These are phyloP conservation scores for Carposina sasakii DNA, from an alignment of 1,140 invertebrate species.

Conservation along the genomic window DNA sequence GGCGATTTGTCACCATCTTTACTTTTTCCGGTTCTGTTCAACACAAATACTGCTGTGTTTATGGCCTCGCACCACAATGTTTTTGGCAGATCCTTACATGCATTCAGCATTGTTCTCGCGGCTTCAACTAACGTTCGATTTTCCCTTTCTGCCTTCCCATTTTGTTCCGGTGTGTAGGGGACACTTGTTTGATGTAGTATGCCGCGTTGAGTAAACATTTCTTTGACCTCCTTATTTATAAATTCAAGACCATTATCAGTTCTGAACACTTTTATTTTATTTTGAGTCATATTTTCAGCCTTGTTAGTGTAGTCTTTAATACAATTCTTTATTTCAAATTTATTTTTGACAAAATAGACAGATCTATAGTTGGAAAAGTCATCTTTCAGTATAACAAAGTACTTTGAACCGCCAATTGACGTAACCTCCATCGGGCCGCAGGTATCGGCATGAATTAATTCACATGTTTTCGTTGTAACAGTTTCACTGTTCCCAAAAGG, in stretches of 20 bases:
- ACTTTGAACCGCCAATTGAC: conserved; percentile 28
- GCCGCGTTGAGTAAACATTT: conserved; percentile 19
- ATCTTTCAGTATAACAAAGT: conserved; percentile 23
- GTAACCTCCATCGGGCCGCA: conserved; percentile 26
- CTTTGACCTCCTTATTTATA: conserved; percentile 32
- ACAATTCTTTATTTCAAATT: conserved; percentile 9
- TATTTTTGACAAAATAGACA: conserved; percentile 25
- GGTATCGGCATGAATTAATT: conserved; percentile 25
- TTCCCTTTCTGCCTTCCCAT: conserved; percentile 33
- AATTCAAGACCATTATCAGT: conserved; percentile 54
- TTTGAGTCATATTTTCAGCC: conserved; percentile 31
- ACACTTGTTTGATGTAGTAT: conserved; percentile 19
- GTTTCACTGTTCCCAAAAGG: conserved; percentile 27
- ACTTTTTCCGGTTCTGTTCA: conserved; percentile 26
- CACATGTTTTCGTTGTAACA: conserved; percentile 10
- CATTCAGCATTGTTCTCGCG: conserved; percentile 17
- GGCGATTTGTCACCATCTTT: conserved; percentile 15
- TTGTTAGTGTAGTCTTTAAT: conserved; percentile 5
- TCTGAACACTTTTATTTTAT: conserved; percentile 35
- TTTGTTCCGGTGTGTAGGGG: conserved; percentile 46
- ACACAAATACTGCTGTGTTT: conserved; percentile 16
- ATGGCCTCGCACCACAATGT: conserved; percentile 20
- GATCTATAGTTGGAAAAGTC: conserved; percentile 33
- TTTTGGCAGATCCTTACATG: conserved; percentile 23
- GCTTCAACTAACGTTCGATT: conserved; percentile 14